Conservation (phyloP, 2,797 vertebrate species). For the Coccyzus lansbergi region DNA sequence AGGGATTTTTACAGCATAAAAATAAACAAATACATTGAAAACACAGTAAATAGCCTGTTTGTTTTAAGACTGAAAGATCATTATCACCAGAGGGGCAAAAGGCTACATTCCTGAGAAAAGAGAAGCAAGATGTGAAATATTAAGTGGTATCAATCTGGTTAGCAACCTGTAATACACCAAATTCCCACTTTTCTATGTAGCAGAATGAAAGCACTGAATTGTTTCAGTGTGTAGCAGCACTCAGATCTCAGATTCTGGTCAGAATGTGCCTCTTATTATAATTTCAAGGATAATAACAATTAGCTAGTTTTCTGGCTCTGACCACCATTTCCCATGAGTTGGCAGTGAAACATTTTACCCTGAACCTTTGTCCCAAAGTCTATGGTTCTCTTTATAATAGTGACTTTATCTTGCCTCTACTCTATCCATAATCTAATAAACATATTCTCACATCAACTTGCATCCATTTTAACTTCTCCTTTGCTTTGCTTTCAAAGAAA, state of each 20-base stretch:
- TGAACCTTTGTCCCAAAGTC: conserved; percentile 58
- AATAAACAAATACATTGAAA: conserved; percentile 67
- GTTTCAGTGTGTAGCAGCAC: background rate
- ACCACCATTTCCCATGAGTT: conserved; percentile 27
- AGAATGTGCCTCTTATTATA: conserved; percentile 12
- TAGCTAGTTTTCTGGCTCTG: background rate
- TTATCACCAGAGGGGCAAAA: background rate
- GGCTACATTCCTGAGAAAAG: background rate
- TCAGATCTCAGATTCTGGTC: background rate
- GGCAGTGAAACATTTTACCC: background rate
- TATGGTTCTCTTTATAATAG: conserved; percentile 39
- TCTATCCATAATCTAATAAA: conserved; percentile 19
- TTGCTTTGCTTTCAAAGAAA: background rate
- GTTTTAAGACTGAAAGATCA: background rate
- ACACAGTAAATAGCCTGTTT: conserved; percentile 47
- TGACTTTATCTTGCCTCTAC: conserved; percentile 41
- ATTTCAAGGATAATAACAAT: background rate
- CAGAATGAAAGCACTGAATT: conserved; percentile 21
- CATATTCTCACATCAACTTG: background rate
- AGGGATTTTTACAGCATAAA: conserved; percentile 43
- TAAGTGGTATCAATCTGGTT: background rate
- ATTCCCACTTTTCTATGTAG: background rate
- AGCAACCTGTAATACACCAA: background rate
- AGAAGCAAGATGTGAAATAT: conserved; percentile 33
- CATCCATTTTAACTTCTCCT: background rate